These are phyloP conservation scores for Pteropus rufus DNA, from an alignment of 2,797 vertebrate species.

Conservation along the genomic window DNA sequence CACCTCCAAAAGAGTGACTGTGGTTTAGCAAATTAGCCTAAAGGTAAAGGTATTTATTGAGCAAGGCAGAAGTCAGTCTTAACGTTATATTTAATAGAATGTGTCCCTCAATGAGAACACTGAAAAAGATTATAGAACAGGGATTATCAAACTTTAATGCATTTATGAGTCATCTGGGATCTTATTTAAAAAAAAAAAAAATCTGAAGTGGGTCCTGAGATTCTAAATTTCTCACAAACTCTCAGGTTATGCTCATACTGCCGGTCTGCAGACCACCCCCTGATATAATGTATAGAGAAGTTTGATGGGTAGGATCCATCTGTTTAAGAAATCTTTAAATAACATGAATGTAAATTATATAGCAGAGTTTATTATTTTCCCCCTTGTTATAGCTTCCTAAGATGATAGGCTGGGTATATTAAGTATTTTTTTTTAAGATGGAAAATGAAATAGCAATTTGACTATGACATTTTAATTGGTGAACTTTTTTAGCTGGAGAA, in stretches of 20 bases:
- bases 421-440: not conserved
- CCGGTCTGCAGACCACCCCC: not conserved
- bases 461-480: not conserved
- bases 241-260: not conserved
- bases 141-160: not conserved
- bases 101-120: not conserved
- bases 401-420: not conserved
- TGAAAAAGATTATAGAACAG: not conserved
- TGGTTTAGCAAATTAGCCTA: not conserved
- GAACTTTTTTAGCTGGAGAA: not conserved
- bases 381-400: not conserved
- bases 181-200: not conserved
- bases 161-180: not conserved
- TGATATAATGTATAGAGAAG: not conserved
- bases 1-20: not conserved
- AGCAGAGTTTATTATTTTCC: not conserved
- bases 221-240: not conserved
- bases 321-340: not conserved
- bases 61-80: not conserved
- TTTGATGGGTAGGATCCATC: not conserved
- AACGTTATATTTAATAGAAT: not conserved
- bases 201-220: not conserved
- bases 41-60: not conserved
- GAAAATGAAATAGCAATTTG: conserved; percentile 19
- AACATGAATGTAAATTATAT: not conserved